Conservation (phyloP, 2,888 invertebrate genomes). For the Polymixis lichenea region DNA sequence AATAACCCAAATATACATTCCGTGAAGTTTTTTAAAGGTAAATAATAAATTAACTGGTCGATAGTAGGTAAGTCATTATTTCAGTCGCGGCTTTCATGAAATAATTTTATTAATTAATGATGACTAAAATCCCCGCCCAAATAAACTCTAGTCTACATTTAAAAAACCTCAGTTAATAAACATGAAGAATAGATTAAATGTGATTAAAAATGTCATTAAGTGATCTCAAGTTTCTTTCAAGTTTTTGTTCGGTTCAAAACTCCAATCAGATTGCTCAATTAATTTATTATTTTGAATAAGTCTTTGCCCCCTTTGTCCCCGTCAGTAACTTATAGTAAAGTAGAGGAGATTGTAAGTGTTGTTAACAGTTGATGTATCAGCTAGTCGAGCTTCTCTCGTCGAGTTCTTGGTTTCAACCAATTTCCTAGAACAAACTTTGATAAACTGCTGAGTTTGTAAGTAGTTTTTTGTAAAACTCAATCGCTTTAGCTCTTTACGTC, state of each 20-base stretch:
- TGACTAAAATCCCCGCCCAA: background rate
- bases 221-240: conserved; percentile 7
- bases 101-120: background rate
- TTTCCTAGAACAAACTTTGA: conserved; percentile 44
- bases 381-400: conserved; percentile 19
- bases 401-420: conserved; percentile 38
- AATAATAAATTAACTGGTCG: background rate
- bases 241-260: conserved; percentile 10
- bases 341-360: conserved; percentile 12
- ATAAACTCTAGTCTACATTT: background rate
- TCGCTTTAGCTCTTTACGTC: conserved; percentile 17
- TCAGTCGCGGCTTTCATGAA: background rate
- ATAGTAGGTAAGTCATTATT: background rate
- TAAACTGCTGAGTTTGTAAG: conserved; percentile 29
- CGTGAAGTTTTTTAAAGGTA: too few relatives aligned
- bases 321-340: conserved; percentile 2
- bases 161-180: background rate
- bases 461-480: conserved; percentile 31
- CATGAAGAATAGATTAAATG: background rate
- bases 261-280: conserved; percentile 24
- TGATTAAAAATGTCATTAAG: background rate
- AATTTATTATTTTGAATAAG: conserved; percentile 21
- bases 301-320: background rate
- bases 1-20: background rate
- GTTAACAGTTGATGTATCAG: conserved; percentile 44